These are phyloP conservation scores for Byasa hedistus DNA, from an alignment of 2,888 invertebrate genomes.

Conservation along the genomic window DNA sequence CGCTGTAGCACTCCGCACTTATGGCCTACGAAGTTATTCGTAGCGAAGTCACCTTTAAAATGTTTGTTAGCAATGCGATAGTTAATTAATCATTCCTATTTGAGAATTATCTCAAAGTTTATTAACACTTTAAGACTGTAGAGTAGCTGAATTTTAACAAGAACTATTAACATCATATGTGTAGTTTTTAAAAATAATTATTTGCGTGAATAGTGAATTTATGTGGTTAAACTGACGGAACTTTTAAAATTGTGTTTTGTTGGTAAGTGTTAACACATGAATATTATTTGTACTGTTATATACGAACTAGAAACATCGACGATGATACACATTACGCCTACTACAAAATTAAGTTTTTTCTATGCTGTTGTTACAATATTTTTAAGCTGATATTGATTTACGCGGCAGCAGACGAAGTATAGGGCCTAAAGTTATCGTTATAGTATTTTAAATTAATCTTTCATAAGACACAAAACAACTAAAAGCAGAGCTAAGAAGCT, in stretches of 20 bases:
- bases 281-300: too few species aligned
- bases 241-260: not conserved
- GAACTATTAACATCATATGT: not conserved
- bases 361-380: too few species aligned
- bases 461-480: too few species aligned
- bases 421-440: too few species aligned
- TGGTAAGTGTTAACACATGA: not conserved
- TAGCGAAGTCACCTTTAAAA: slow-evolving; percentile 34
- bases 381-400: too few species aligned
- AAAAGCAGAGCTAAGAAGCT: not conserved
- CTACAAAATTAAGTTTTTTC: too few species aligned
- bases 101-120: too few species aligned
- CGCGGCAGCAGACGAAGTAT: too few species aligned
- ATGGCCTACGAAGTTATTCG: slow-evolving; percentile 53
- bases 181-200: not conserved
- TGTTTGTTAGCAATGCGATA: not conserved
- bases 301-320: too few species aligned
- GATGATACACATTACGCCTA: too few species aligned
- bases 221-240: not conserved
- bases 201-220: not conserved
- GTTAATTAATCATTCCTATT: not conserved
- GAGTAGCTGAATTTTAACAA: not conserved
- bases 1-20: slow-evolving; percentile 38
- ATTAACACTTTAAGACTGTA: not conserved
- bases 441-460: too few species aligned